Percentiles rank a stretch among this genome's conserved stretches.
Evolutionary conservation across 2,113 vertebrate genomes (phyloP).

Genomic region (Chloebia gouldiae): DNA sequence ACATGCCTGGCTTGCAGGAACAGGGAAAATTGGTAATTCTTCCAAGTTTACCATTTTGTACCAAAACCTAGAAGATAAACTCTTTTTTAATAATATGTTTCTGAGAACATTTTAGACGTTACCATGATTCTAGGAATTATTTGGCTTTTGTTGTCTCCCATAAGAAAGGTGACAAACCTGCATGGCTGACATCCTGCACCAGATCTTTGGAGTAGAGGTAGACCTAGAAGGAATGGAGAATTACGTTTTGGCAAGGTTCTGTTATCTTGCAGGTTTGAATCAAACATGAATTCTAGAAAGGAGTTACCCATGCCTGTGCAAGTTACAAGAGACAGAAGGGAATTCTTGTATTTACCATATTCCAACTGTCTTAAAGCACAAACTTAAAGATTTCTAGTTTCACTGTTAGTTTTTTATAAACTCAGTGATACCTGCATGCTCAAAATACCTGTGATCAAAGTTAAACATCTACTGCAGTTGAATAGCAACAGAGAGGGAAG

Average conservation of each 20-base stretch:
- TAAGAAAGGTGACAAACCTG: not conserved
- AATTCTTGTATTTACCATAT: not conserved
- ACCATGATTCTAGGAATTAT: not conserved
- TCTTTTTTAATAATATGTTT: not conserved
- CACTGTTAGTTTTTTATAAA: not conserved
- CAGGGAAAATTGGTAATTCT: not conserved
- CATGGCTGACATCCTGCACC: not conserved
- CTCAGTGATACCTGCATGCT: not conserved
- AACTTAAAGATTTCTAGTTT: not conserved
- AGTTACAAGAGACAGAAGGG: not conserved
- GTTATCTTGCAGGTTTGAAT: not conserved
- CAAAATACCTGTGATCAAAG: not conserved
- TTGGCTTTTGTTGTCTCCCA: not conserved
- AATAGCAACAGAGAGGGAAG: not conserved
- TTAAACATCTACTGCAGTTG: not conserved
- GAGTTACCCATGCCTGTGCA: not conserved
- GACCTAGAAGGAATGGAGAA: not conserved
- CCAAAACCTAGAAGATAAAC: not conserved
- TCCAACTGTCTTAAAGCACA: constrained; percentile 1
- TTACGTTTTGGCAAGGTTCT: not conserved
- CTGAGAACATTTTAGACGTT: not conserved
- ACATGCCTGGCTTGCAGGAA: not conserved
- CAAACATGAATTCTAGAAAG: not conserved
- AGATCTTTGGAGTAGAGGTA: not conserved
- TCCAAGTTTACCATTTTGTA: not conserved